These are phyloP conservation scores for Perdita meconis DNA, from an alignment of 2,888 invertebrate genomes.

Conservation along the genomic window DNA sequence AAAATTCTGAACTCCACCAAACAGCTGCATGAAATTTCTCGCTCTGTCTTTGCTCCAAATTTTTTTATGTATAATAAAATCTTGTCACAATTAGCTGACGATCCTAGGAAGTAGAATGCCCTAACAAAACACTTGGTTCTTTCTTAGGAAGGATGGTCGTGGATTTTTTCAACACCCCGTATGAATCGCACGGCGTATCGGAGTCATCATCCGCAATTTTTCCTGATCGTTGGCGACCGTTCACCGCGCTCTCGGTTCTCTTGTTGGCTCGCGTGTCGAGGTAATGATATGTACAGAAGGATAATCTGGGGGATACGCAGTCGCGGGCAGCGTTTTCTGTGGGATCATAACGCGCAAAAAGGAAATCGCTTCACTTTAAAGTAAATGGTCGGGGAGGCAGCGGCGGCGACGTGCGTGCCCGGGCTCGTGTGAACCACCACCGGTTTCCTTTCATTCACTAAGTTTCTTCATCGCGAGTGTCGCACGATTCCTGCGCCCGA, in stretches of 20 bases:
- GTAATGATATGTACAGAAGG: constrained; percentile 65
- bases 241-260: constrained; percentile 30
- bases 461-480: constrained; percentile 81
- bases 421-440: constrained; percentile 79
- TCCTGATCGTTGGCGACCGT: constrained; percentile 42
- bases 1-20: too few species aligned
- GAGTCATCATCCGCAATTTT: constrained; percentile 55
- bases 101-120: too few species aligned
- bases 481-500: constrained; percentile 78
- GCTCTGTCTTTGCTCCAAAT: too few species aligned
- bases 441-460: constrained; percentile 81
- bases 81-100: too few species aligned
- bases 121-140: too few species aligned
- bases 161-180: neutral
- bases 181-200: constrained; percentile 20
- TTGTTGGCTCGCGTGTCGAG: constrained; percentile 65
- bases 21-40: too few species aligned
- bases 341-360: constrained; percentile 78
- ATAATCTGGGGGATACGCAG: constrained; percentile 66
- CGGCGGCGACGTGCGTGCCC: constrained; percentile 54
- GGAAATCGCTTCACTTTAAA: constrained; percentile 80
- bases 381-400: constrained; percentile 74
- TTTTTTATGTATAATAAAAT: too few species aligned
- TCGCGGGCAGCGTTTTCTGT: constrained; percentile 63
- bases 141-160: neutral